These are phyloP conservation scores for Abramis brama DNA, from an alignment of 2,113 vertebrate species.

Conservation along the genomic window DNA sequence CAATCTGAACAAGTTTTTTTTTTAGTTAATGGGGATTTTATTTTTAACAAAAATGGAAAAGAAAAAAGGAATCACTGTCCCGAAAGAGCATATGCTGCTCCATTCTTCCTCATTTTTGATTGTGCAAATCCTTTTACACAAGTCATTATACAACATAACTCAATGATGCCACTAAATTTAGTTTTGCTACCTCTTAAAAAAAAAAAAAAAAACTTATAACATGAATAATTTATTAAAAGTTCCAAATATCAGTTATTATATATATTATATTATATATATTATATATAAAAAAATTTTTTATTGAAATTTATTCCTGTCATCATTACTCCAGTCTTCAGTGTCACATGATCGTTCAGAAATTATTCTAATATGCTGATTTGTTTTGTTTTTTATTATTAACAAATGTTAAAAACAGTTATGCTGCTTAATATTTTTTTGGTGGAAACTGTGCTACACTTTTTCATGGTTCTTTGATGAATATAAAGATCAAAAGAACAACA, in stretches of 20 bases:
- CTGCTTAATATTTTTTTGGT: background rate
- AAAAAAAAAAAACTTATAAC: background rate
- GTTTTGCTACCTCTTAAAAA: background rate
- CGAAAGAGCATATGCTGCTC: background rate
- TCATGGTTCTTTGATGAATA: too few species aligned
- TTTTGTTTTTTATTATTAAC: too few species aligned
- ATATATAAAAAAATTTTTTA: too few species aligned
- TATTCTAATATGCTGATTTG: background rate
- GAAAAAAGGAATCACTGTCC: background rate
- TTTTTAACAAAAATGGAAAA: background rate
- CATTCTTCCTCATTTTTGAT: background rate
- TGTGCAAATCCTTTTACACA: background rate
- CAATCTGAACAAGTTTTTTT: background rate
- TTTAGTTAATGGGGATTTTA: background rate
- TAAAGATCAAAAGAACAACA: too few species aligned
- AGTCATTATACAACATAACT: background rate
- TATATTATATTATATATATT: too few species aligned
- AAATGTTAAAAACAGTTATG: too few species aligned
- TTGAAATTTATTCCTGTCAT: too few species aligned
- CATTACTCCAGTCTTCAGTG: background rate
- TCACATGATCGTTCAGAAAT: background rate
- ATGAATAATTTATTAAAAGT: constrained; percentile 16
- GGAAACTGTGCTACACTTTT: too few species aligned
- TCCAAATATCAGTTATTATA: background rate
- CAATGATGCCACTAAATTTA: background rate